phyloP scores from a whole-genome alignment of 1,140 invertebrate genomes.

The Akabosia matsudoensis region DNA sequence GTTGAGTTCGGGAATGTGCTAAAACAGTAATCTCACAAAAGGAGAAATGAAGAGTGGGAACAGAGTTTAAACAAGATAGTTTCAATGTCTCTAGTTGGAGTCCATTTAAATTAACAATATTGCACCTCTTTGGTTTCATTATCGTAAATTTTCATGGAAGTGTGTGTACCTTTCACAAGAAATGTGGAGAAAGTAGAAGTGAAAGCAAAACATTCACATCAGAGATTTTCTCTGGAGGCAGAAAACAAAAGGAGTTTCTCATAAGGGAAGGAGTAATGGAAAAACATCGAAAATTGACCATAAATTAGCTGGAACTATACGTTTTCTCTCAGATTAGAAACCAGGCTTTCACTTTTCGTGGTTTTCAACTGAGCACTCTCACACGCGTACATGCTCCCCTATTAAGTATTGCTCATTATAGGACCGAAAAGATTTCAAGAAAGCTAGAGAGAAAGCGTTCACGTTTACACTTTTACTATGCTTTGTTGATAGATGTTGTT shows the following conservation, averaged over 20 bases:
- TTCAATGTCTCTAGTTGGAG: conserved; percentile 21
- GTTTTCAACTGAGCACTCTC: neutral
- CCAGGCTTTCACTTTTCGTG: conserved; percentile 7
- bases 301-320: conserved; percentile 9
- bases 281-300: conserved; percentile 24
- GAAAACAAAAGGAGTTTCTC: conserved; percentile 8
- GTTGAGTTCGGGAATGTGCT: neutral
- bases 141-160: conserved; percentile 19
- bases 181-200: neutral
- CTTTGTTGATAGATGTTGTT: no score
- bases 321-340: conserved; percentile 6
- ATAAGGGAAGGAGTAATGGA: conserved; percentile 6
- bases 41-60: neutral
- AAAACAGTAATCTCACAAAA: neutral
- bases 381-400: no score
- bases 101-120: conserved; percentile 25
- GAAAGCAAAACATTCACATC: no score
- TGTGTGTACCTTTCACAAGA: neutral
- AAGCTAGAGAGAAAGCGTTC: neutral
- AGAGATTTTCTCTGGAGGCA: neutral
- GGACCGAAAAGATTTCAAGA: neutral
- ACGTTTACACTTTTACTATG: no score
- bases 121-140: conserved; percentile 23
- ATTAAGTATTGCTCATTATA: neutral
- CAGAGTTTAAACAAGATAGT: conserved; percentile 16